Conservation (phyloP, 2,797 vertebrate species). For the Parauchenoglanis punctatus region DNA sequence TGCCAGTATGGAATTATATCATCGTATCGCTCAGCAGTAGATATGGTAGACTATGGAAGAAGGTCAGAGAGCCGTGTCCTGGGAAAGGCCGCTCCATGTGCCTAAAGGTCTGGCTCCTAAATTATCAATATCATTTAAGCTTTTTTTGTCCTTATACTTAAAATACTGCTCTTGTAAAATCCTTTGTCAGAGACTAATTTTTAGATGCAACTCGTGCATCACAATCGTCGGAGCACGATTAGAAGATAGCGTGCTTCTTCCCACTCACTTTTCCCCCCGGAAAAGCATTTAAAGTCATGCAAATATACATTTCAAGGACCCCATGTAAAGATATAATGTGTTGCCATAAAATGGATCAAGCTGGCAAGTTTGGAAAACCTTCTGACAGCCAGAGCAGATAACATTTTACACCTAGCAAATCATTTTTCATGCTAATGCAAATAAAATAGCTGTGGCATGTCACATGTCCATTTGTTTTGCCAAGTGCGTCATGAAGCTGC, state of each 20-base stretch:
- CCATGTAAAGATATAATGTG: neutral
- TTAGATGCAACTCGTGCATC: neutral
- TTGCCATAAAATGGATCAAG: neutral
- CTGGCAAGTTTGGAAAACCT: neutral
- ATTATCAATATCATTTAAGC: constrained; percentile 25
- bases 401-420: constrained; percentile 20
- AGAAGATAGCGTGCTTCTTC: neutral
- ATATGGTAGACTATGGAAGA: neutral
- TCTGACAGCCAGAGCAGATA: constrained; percentile 12
- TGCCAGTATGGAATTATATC: neutral
- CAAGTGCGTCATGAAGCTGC: neutral
- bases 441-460: constrained; percentile 25
- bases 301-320: neutral
- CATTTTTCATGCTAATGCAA: constrained; percentile 25
- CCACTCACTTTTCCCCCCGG: neutral
- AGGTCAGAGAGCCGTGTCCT: constrained; percentile 25
- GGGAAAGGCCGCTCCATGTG: constrained; percentile 21
- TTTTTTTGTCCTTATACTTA: neutral
- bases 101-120: constrained; percentile 19
- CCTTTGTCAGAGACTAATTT: neutral
- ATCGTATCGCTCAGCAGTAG: neutral
- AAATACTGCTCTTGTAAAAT: neutral
- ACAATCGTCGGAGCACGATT: neutral
- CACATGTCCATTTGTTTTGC: constrained; percentile 15
- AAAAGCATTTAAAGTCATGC: neutral